These are phyloP conservation scores for Andrena chrysosceles DNA, from an alignment of 2,888 invertebrate genomes.

Conservation along the genomic window DNA sequence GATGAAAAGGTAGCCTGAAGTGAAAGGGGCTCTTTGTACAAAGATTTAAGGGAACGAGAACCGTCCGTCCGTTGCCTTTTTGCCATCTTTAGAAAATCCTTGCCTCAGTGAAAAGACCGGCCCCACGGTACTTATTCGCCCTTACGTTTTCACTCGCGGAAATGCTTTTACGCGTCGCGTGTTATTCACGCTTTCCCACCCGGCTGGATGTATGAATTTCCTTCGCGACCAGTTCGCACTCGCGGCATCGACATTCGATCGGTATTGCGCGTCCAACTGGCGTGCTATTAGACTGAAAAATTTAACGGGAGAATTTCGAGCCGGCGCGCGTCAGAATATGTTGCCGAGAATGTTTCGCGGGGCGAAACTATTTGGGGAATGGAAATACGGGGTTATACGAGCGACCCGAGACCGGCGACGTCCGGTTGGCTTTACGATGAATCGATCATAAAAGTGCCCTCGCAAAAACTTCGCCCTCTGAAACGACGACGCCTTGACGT, in stretches of 20 bases:
- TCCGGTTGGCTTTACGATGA: constrained; percentile 49
- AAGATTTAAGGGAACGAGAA: constrained; percentile 33
- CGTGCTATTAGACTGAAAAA: constrained; percentile 26
- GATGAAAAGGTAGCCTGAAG: constrained; percentile 46
- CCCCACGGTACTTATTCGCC: constrained; percentile 9
- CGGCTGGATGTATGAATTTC: constrained; percentile 9
- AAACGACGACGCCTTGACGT: constrained; percentile 32
- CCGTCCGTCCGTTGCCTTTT: constrained; percentile 35
- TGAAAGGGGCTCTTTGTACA: constrained; percentile 49
- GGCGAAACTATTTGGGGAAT: constrained; percentile 39
- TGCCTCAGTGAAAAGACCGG: constrained; percentile 7
- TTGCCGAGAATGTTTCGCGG: constrained; percentile 1
- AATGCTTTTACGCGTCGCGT: constrained; percentile 40
- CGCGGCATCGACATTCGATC: not conserved
- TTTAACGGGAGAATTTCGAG: constrained; percentile 25
- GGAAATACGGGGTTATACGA: constrained; percentile 28
- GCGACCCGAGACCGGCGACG: constrained; percentile 29
- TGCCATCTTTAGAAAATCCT: constrained; percentile 47
- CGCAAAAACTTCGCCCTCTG: constrained; percentile 16
- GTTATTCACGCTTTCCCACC: constrained; percentile 34
- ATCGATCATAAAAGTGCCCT: constrained; percentile 58
- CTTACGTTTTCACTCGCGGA: constrained; percentile 39
- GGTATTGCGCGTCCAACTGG: not conserved
- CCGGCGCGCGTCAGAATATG: constrained; percentile 15
- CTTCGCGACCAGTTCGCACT: not conserved